Evolutionary conservation across 2,113 vertebrate species (phyloP).

Genomic region (Phoxinus phoxinus): DNA sequence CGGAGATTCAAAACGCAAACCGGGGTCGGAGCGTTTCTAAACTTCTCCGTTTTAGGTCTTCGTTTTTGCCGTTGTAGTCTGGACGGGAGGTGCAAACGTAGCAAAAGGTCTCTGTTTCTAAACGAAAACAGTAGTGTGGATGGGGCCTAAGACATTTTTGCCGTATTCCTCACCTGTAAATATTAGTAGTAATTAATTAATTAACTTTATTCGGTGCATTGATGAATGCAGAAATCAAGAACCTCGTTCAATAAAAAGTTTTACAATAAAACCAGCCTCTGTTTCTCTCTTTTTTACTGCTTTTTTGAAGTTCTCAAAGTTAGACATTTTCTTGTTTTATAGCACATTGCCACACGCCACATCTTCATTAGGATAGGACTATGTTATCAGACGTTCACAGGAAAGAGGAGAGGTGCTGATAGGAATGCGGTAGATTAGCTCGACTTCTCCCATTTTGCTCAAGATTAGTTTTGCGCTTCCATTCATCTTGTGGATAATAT

Average conservation of each 20-base stretch:
- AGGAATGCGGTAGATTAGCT: slow-evolving; percentile 52
- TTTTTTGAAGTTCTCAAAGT: not conserved
- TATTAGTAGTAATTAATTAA: not conserved
- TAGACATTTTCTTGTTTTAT: not conserved
- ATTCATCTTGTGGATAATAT: slow-evolving; percentile 64
- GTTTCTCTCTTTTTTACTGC: not conserved
- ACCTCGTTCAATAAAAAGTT: not conserved
- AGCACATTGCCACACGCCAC: not conserved
- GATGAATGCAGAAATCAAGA: not conserved
- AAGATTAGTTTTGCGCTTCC: slow-evolving; percentile 64
- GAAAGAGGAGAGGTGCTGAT: not conserved
- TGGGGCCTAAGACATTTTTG: not conserved
- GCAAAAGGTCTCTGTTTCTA: too few species aligned
- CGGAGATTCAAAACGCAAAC: too few species aligned
- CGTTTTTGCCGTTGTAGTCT: too few species aligned
- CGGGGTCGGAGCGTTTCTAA: too few species aligned
- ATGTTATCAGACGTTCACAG: not conserved
- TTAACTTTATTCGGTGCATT: not conserved
- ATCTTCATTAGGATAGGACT: not conserved
- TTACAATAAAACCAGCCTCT: not conserved
- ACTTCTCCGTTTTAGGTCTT: too few species aligned
- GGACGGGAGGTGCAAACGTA: too few species aligned
- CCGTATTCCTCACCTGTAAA: not conserved
- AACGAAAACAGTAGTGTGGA: too few species aligned
- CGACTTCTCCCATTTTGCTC: slow-evolving; percentile 55